Evolutionary conservation across 2,113 vertebrate genomes (phyloP).

Genomic region (Melanocharis versteri): DNA sequence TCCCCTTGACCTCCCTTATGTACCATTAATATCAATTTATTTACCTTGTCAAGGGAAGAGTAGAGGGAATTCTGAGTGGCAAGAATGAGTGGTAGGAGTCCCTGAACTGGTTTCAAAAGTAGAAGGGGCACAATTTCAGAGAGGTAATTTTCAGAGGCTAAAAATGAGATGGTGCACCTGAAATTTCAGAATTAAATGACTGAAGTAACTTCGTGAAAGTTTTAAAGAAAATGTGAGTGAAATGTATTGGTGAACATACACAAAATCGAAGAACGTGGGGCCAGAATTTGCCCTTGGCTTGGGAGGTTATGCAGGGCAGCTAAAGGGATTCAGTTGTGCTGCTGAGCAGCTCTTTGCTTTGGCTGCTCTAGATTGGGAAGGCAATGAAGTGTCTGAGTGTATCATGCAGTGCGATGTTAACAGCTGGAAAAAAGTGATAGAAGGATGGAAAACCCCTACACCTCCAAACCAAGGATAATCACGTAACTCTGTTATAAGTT

Average conservation of each 20-base stretch:
- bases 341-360: background rate
- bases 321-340: background rate
- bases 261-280: background rate
- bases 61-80: background rate
- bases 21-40: constrained; percentile 9
- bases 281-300: background rate
- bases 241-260: background rate
- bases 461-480: background rate
- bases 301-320: background rate
- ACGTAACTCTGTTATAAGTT: background rate
- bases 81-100: background rate
- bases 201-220: background rate
- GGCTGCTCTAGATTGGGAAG: background rate
- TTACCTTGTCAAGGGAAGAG: background rate
- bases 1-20: background rate
- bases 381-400: background rate
- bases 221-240: background rate
- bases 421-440: background rate
- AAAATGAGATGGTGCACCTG: background rate
- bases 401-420: background rate
- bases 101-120: background rate
- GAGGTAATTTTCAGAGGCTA: background rate
- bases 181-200: background rate
- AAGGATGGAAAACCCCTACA: background rate
- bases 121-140: background rate